Percentiles rank a stretch among this genome's conserved stretches.
Evolutionary conservation across 2,113 vertebrate species (phyloP).

Genomic region (Peromyscus polionotus): DNA sequence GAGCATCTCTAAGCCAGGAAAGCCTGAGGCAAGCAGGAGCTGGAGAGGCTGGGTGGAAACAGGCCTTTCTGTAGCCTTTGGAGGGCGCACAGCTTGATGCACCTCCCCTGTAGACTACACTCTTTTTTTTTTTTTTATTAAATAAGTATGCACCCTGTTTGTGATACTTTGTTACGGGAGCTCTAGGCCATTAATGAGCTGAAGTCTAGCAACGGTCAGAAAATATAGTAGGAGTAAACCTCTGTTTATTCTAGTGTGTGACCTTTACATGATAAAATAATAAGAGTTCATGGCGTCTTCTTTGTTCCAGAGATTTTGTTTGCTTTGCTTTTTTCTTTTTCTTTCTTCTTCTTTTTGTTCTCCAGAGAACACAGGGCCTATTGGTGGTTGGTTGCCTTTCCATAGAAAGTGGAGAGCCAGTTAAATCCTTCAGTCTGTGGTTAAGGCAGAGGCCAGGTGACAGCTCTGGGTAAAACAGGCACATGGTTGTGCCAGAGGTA

Average conservation of each 20-base stretch:
- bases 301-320: not conserved
- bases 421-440: not conserved
- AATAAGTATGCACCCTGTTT: not conserved
- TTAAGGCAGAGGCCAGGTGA: not conserved
- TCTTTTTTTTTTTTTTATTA: not conserved
- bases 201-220: not conserved
- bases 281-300: not conserved
- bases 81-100: not conserved
- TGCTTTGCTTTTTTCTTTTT: not conserved
- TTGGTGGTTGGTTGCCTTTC: not conserved
- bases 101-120: not conserved
- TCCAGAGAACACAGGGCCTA: not conserved
- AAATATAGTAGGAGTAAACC: not conserved
- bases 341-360: too few relatives aligned
- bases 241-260: not conserved
- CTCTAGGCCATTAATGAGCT: not conserved
- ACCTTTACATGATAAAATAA: constrained; percentile 2
- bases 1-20: not conserved
- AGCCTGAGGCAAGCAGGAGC: not conserved
- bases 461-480: not conserved
- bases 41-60: not conserved
- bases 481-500: not conserved
- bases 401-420: not conserved
- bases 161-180: not conserved
- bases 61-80: not conserved